Percentiles rank a stretch among this genome's conserved stretches.
phyloP scores from a whole-genome alignment of 2,113 vertebrate genomes.

The Coturnix japonica region DNA sequence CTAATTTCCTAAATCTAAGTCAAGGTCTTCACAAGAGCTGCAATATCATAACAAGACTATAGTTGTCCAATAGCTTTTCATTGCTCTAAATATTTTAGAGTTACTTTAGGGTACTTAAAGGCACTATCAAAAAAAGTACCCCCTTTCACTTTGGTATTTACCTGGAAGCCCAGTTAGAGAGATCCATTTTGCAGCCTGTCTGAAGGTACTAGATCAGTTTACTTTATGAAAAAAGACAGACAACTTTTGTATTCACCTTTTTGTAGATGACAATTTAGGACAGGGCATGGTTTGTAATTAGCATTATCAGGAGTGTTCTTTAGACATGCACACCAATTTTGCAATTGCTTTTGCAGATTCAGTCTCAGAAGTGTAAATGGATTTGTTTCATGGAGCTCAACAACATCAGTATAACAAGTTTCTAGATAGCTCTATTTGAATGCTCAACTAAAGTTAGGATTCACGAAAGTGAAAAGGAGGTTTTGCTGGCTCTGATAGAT shows the following conservation, averaged over 20 bases:
- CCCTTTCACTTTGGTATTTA: not conserved
- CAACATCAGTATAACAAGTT: constrained; percentile 18
- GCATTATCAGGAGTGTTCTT: not conserved
- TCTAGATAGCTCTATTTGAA: constrained; percentile 32
- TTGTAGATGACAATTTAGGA: not conserved
- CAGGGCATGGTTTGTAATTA: not conserved
- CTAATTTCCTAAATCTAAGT: not conserved
- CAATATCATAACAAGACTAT: not conserved
- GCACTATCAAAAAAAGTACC: not conserved
- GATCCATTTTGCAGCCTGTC: not conserved
- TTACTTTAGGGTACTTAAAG: not conserved
- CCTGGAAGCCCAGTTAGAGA: not conserved
- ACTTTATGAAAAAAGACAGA: not conserved
- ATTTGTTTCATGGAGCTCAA: constrained; percentile 12
- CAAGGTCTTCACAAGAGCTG: not conserved
- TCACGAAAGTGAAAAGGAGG: constrained; percentile 15
- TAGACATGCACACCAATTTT: not conserved
- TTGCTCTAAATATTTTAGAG: not conserved
- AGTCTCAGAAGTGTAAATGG: not conserved
- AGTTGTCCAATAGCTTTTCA: not conserved
- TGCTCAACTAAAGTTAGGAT: not conserved
- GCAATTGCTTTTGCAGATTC: not conserved
- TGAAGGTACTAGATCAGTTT: not conserved
- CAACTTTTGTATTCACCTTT: not conserved
- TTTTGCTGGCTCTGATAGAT: not conserved